phyloP scores from a whole-genome alignment of 2,888 invertebrate genomes.

The Gymnosoma rotundatum region DNA sequence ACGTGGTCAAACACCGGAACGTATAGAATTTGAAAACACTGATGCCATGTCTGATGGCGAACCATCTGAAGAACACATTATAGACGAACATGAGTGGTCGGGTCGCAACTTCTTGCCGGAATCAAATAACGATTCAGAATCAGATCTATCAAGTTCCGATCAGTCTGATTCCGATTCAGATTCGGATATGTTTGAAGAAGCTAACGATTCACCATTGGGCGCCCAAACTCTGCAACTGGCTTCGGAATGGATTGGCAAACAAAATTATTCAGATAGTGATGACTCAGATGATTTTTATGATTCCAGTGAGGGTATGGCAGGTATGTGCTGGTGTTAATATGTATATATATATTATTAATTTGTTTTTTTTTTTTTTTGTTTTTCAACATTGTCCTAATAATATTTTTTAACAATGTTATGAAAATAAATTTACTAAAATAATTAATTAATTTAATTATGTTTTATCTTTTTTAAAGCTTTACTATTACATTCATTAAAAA shows the following conservation, averaged over 20 bases:
- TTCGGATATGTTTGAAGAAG: constrained; percentile 87
- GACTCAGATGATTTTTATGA: constrained; percentile 82
- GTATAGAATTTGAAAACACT: constrained; percentile 90
- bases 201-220: constrained; percentile 84
- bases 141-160: constrained; percentile 83
- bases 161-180: constrained; percentile 86
- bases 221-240: constrained; percentile 87
- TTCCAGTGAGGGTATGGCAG: constrained; percentile 82
- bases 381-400: too few relatives aligned
- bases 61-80: constrained; percentile 87
- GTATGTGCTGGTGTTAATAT: constrained; percentile 70
- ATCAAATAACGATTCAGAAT: constrained; percentile 89
- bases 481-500: too few relatives aligned
- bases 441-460: too few relatives aligned
- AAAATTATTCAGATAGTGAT: constrained; percentile 83
- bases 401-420: too few relatives aligned
- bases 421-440: too few relatives aligned
- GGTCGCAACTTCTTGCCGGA: constrained; percentile 94
- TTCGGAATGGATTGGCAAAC: constrained; percentile 86
- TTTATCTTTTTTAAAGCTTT: too few relatives aligned
- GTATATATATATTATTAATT: too few relatives aligned
- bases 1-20: constrained; percentile 87
- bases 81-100: constrained; percentile 98
- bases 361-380: too few relatives aligned
- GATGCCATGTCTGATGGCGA: constrained; percentile 86